phyloP scores from a whole-genome alignment of 35 echinoderm and acorn worm genomes.

The Chiridota heheva region DNA sequence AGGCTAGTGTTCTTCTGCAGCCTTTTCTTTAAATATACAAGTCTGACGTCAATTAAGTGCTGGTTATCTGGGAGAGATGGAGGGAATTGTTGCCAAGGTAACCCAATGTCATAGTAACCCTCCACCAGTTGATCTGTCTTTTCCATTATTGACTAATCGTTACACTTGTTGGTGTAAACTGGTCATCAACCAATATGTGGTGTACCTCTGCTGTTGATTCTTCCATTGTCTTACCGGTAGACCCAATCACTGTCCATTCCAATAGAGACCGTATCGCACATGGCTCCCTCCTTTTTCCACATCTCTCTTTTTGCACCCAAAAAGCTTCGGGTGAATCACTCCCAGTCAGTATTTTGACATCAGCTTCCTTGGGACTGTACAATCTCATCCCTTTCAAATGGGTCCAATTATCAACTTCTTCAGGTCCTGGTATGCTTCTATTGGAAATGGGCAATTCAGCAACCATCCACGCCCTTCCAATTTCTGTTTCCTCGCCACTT shows the following conservation, averaged over 20 bases:
- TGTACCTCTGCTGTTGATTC: conserved; percentile 27
- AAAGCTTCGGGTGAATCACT: conserved; percentile 51
- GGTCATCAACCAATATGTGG: conserved; percentile 19
- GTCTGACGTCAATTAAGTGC: not conserved
- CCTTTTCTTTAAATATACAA: conserved; percentile 36
- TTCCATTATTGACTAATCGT: conserved; percentile 43
- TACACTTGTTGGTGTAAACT: not conserved
- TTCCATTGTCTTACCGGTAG: conserved; percentile 1
- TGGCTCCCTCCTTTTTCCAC: conserved; percentile 36
- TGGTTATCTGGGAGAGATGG: conserved; percentile 58
- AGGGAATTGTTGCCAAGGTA: conserved; percentile 34
- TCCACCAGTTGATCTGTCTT: conserved; percentile 25
- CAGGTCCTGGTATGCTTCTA: conserved; percentile 27
- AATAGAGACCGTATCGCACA: conserved; percentile 36
- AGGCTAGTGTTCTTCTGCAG: conserved; percentile 36
- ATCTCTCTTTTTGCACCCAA: conserved; percentile 55
- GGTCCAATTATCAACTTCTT: conserved; percentile 21
- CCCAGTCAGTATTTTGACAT: conserved; percentile 38
- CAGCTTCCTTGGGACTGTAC: conserved; percentile 10
- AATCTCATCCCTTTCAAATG: conserved; percentile 38
- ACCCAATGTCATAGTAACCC: conserved; percentile 61
- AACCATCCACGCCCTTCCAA: conserved; percentile 26
- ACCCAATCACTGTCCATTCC: conserved; percentile 47
- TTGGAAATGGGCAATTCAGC: conserved; percentile 32
- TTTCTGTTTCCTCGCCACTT: conserved; percentile 10